These are phyloP conservation scores for Pica pica DNA, from an alignment of 2,113 vertebrate species.

Conservation along the genomic window DNA sequence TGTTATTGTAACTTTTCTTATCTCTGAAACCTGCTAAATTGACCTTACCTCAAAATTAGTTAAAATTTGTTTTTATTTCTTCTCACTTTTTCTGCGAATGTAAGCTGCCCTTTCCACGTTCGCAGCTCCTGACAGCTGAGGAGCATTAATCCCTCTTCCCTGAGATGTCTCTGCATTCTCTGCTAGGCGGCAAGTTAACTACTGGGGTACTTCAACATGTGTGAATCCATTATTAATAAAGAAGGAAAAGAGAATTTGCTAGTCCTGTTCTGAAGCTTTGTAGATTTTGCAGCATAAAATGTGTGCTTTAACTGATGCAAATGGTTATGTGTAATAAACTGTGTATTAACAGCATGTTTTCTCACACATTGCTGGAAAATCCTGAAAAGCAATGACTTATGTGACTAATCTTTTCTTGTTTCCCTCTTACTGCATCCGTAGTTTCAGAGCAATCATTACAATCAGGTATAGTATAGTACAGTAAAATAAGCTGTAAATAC, in stretches of 20 bases:
- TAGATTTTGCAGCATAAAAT: background rate
- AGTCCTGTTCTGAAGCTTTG: background rate
- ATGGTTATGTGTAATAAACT: background rate
- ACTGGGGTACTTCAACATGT: background rate
- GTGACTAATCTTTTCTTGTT: slow-evolving; percentile 68
- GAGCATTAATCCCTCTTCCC: background rate
- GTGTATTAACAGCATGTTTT: background rate
- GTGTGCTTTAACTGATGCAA: background rate
- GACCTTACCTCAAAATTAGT: background rate
- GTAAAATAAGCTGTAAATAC: background rate
- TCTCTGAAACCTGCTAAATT: background rate
- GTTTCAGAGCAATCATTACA: slow-evolving; percentile 97
- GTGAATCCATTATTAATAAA: background rate
- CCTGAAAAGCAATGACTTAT: background rate
- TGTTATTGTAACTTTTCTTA: background rate
- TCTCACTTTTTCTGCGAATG: background rate
- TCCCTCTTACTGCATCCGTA: slow-evolving; percentile 80
- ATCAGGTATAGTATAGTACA: slow-evolving; percentile 88
- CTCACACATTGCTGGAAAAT: background rate
- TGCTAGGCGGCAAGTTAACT: background rate
- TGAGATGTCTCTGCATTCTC: background rate
- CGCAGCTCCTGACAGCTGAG: background rate
- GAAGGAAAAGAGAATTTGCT: background rate
- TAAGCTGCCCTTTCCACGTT: background rate
- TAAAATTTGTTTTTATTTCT: background rate